Evolutionary conservation across 2,113 vertebrate species (phyloP), one percentile per base, ranked within the genome.

Genomic region (Leucopsar rothschildi): DNA sequence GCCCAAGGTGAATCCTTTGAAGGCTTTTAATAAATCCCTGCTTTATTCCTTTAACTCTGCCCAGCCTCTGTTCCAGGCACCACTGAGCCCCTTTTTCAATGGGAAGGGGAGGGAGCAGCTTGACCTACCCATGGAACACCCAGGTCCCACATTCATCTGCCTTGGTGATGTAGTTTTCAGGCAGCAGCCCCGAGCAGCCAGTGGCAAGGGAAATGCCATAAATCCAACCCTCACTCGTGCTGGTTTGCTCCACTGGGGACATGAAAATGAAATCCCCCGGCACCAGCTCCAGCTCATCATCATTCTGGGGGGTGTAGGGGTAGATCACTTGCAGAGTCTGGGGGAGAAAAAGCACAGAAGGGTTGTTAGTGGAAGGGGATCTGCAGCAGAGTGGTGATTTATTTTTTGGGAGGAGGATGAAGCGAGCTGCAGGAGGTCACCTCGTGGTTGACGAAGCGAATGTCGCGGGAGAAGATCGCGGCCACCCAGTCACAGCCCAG

Each of bases 281-380:
- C 19, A 98, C 98, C 96, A 99, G 97, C 98, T 99, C 99, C 14
- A 99, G 98, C 96, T 99, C 99, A 0, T 99, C 99, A 0, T 99
- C 99, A 1, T 99, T 99, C 97, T 99, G 99, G 2, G 99, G 99
- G 59, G 92, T 92, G 92, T 99, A 99, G 31, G 99, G 99, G 96
- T 99, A 99, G 98, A 99, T 99, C 85, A 99, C 99, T 59, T 99
- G 99, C 73, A 99, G 97, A 2, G 99, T 99, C 99, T 99, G 90
- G 15, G 68, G 82, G 65, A 75, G 73, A n/a, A 82, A 83, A 63
- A 70, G 68, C 68, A 83, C 37, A 42, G 9, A 33, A 37, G 49
- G 39, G 25, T 12, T n/a, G 63, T 77, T 42, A 35, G 33, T 12
- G 42, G 73, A 23, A 59, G 52, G 82, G 55, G 27, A n/a, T 7